A percentile compares a stretch with the other conserved stretches of the same genome.
phyloP scores from a whole-genome alignment of 1,140 invertebrate species.

The Callitettix versicolor region DNA sequence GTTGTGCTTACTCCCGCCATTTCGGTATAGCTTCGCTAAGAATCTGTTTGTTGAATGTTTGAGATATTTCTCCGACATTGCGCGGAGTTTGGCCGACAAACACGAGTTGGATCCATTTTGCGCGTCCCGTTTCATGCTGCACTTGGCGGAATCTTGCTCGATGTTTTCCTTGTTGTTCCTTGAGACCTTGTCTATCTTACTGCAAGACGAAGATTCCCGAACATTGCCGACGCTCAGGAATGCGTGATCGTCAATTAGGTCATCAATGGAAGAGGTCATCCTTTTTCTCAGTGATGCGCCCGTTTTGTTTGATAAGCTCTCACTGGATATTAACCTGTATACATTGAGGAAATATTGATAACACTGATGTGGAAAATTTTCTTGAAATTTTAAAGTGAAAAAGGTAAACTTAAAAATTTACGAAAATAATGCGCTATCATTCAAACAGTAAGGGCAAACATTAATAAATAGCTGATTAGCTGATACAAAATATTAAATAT shows the following conservation, averaged over 20 bases:
- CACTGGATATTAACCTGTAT: not conserved
- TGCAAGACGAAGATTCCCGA: not conserved
- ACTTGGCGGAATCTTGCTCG: not conserved
- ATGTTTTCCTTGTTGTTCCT: not conserved
- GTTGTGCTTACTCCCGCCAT: slow-evolving; percentile 27
- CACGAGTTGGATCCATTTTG: slow-evolving; percentile 30
- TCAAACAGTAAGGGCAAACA: too few relatives aligned
- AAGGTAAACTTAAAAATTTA: too few relatives aligned
- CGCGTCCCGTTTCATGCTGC: too few relatives aligned
- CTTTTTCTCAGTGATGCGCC: not conserved
- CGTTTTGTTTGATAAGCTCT: not conserved
- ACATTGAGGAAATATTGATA: not conserved
- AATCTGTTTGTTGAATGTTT: slow-evolving; percentile 56
- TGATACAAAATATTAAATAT: too few relatives aligned
- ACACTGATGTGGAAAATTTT: too few relatives aligned
- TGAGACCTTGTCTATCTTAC: slow-evolving; percentile 7
- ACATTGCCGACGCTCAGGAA: slow-evolving; percentile 6
- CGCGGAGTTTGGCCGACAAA: slow-evolving; percentile 53
- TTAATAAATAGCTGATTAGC: too few relatives aligned
- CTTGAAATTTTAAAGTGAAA: too few relatives aligned
- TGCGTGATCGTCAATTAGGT: slow-evolving; percentile 12
- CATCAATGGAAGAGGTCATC: slow-evolving; percentile 14
- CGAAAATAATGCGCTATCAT: too few relatives aligned
- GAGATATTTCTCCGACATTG: slow-evolving; percentile 54
- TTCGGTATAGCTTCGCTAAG: slow-evolving; percentile 52